Evolutionary conservation across 1,140 invertebrate species (phyloP).

Genomic region (Brachionus rubens): DNA sequence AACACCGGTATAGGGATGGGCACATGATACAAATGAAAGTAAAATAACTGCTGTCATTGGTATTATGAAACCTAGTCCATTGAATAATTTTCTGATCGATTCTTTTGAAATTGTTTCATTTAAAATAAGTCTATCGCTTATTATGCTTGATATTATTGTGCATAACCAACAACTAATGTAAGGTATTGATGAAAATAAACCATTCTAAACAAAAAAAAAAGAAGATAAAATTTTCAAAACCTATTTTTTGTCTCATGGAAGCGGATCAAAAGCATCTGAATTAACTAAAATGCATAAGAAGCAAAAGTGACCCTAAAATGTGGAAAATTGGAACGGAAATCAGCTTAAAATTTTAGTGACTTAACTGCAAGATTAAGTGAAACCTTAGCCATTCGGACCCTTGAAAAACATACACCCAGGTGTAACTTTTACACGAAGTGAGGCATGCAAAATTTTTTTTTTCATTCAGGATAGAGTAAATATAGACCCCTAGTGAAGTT

Average conservation of each 20-base stretch:
- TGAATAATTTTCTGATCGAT: conserved; percentile 55
- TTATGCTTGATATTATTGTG: conserved; percentile 53
- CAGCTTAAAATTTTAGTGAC: not conserved
- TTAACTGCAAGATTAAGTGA: not conserved
- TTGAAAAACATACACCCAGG: too few relatives aligned
- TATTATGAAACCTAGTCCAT: conserved; percentile 45
- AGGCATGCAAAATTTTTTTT: too few relatives aligned
- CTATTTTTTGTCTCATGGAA: too few relatives aligned
- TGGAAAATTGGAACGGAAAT: too few relatives aligned
- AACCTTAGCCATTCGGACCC: too few relatives aligned
- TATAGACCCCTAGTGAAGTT: too few relatives aligned
- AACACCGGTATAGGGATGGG: conserved; percentile 30
- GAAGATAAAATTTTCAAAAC: conserved; percentile 50
- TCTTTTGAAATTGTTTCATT: conserved; percentile 51
- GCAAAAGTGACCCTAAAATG: too few relatives aligned
- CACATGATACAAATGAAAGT: conserved; percentile 11
- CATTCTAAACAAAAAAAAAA: conserved; percentile 53
- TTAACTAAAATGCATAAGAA: too few relatives aligned
- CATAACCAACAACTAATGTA: conserved; percentile 57
- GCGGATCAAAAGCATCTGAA: too few relatives aligned
- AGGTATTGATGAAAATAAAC: conserved; percentile 58
- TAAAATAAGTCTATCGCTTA: conserved; percentile 53
- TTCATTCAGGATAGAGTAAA: too few relatives aligned
- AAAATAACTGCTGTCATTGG: conserved; percentile 26
- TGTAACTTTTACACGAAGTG: too few relatives aligned